A percentile compares a stretch with the other conserved stretches of the same genome.
Conservation (phyloP, 64 coral and sea anemone genomes). For the Pocillopora damicornis region DNA sequence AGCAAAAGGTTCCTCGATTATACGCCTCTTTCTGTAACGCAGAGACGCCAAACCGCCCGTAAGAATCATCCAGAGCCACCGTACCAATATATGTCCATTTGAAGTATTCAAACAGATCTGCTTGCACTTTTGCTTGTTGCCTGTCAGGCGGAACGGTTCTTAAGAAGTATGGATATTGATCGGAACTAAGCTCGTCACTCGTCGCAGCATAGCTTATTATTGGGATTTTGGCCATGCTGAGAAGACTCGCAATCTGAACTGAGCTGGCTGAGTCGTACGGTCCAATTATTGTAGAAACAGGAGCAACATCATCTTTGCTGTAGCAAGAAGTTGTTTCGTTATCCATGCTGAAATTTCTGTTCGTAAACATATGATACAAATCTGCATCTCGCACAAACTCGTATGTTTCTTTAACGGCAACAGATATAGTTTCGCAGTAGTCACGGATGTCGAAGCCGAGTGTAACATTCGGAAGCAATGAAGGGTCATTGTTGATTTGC, state of each 20-base stretch:
- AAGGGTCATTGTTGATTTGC: conserved; percentile 50
- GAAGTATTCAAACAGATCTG: conserved; percentile 37
- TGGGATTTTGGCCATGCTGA: background rate
- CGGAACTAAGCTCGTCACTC: conserved; percentile 41
- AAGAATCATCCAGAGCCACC: conserved; percentile 25
- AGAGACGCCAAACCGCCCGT: conserved; percentile 23
- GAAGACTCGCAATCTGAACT: conserved; percentile 26
- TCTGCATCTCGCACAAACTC: background rate
- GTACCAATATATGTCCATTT: conserved; percentile 35
- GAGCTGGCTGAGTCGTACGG: conserved; percentile 28
- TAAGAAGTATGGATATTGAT: conserved; percentile 4
- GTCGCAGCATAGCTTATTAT: conserved; percentile 26
- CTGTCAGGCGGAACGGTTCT: conserved; percentile 30
- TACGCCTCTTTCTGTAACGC: conserved; percentile 28
- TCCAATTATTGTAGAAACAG: conserved; percentile 10
- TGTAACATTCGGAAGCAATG: conserved; percentile 30
- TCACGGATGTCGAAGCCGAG: conserved; percentile 37
- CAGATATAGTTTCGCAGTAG: conserved; percentile 13
- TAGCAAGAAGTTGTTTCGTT: conserved; percentile 11
- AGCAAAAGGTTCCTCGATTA: conserved; percentile 30
- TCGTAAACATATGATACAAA: background rate
- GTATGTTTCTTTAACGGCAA: conserved; percentile 31
- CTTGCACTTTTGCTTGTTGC: conserved; percentile 23
- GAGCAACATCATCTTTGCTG: background rate
- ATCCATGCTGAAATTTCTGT: background rate